Base-by-base conservation (phyloP, 2,113 vertebrate species). In the Antechinus stuartii region DNA sequence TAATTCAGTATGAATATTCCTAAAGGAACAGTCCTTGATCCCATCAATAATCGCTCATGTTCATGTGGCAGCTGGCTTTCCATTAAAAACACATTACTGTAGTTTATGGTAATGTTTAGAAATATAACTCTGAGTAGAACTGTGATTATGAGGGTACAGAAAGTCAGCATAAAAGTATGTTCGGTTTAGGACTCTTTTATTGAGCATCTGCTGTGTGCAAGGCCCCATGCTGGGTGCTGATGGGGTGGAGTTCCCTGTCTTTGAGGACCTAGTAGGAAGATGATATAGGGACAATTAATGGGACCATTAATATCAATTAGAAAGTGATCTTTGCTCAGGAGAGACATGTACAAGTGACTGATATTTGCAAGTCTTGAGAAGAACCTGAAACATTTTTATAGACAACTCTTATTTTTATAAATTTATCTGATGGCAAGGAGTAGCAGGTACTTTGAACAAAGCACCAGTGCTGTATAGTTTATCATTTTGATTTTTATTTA, bases 1-100 rank as follows among this genome's bases (percentile, higher is more conserved):
- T 90, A 52, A 52, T 90, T 90, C 49, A 52, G 26, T 52, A 49
- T 90, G 49, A 90, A 50, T 90, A 52, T 90, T 90, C 49, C 90
- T 90, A 52, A 25, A 27, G 25, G 49, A 47, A 90, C 90, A 42
- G n/a, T 42, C n/a, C n/a, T 84, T 84, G 68, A 23, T 84, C 68
- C n/a, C 68, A 84, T 84, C 68, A 84, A 84, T 84, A 84, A 84
- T 84, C 1, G 6, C 68, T 42, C n/a, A 84, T 84, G 68, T 84
- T 84, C 68, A 42, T 42, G n/a, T 84, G n/a, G 68, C 68, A 84
- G 68, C n/a, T 84, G 46, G 90, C n/a, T 90, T 90, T 90, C 90
- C 27, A 49, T 52, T 50, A 90, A 90, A 90, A 90, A 52, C 47
- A 90, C 49, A 90, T 52, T 90, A 52, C 90, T 49, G 47, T 90